A percentile compares a stretch with the other conserved stretches of the same genome.
Evolutionary conservation across 2,888 invertebrate species (phyloP).

Genomic region (Ochropleura leucogaster): DNA sequence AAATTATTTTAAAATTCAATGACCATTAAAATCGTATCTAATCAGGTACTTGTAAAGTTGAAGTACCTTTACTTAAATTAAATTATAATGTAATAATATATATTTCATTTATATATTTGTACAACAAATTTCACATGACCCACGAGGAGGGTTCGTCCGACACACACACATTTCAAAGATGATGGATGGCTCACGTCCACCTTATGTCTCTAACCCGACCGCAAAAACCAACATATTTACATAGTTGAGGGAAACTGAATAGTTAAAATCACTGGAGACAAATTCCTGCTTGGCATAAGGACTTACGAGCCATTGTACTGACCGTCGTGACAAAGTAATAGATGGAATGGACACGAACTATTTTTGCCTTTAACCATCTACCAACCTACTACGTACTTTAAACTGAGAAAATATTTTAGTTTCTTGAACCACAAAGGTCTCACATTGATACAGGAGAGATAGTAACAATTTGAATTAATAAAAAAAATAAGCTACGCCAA

Average conservation of each 20-base stretch:
- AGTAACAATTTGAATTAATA: too few species aligned
- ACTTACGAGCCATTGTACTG: constrained; percentile 85
- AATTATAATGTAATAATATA: constrained; percentile 35
- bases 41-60: neutral
- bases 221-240: constrained; percentile 74
- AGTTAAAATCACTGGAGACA: constrained; percentile 82
- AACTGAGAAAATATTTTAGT: constrained; percentile 9
- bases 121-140: constrained; percentile 9
- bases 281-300: constrained; percentile 74
- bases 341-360: constrained; percentile 48
- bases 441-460: too few species aligned
- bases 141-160: constrained; percentile 5
- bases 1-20: neutral
- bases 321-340: constrained; percentile 73
- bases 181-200: constrained; percentile 51
- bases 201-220: constrained; percentile 57
- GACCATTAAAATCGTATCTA: neutral
- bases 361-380: constrained; percentile 30
- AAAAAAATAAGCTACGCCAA: too few species aligned
- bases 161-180: constrained; percentile 31
- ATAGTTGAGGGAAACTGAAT: constrained; percentile 79
- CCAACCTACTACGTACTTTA: constrained; percentile 3
- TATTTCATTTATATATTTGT: too few species aligned
- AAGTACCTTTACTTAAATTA: too few species aligned
- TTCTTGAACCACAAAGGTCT: neutral